These are phyloP conservation scores for Rhagoletis pomonella DNA, from an alignment of 1,140 invertebrate species.

Conservation along the genomic window DNA sequence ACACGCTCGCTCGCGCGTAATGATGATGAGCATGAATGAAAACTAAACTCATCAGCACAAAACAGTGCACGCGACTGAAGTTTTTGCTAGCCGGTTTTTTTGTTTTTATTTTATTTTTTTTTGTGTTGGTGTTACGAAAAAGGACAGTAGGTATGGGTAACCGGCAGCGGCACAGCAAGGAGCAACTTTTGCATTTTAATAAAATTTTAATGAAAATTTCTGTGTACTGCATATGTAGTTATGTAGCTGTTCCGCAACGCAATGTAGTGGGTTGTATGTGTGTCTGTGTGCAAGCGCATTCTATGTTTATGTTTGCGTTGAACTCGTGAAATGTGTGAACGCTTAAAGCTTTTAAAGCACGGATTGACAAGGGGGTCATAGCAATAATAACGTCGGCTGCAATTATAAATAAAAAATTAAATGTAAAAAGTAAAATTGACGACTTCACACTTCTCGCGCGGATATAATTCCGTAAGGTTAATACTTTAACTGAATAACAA, in stretches of 20 bases:
- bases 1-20: conserved; percentile 45
- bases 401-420: conserved; percentile 37
- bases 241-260: conserved; percentile 1
- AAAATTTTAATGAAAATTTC: conserved; percentile 53
- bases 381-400: background rate
- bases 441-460: background rate
- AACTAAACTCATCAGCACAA: conserved; percentile 49
- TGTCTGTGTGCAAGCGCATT: background rate
- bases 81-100: background rate
- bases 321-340: background rate
- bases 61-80: background rate
- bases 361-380: conserved; percentile 27
- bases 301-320: background rate
- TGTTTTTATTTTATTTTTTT: background rate
- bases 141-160: background rate
- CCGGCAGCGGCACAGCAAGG: conserved; percentile 46
- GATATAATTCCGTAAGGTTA: background rate
- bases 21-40: conserved; percentile 48
- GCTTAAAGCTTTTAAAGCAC: conserved; percentile 15
- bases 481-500: too few relatives aligned
- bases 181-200: conserved; percentile 50
- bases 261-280: background rate
- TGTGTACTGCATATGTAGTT: background rate
- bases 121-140: background rate
- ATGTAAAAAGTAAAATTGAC: background rate